A percentile compares a stretch with the other conserved stretches of the same genome.
Conservation (phyloP, 2,888 invertebrate species). For the Carabus problematicus region DNA sequence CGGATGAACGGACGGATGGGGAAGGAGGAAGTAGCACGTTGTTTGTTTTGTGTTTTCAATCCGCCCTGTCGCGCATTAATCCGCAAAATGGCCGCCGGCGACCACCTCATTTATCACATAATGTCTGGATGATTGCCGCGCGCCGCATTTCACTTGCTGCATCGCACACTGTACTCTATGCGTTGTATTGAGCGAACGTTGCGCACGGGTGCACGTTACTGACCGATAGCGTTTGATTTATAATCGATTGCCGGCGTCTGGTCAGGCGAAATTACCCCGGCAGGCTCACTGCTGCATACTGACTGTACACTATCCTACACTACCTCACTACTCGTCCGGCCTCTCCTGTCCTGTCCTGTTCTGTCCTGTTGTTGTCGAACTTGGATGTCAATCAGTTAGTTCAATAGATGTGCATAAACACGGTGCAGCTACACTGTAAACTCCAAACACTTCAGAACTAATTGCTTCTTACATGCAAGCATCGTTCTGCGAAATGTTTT, state of each 20-base stretch:
- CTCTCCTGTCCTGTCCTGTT: too few relatives aligned
- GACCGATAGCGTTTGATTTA: conserved; percentile 18
- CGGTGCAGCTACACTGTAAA: too few relatives aligned
- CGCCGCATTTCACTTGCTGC: not conserved
- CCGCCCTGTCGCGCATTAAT: conserved; percentile 15
- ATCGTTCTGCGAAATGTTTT: too few relatives aligned
- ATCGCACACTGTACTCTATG: too few relatives aligned
- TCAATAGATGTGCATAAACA: too few relatives aligned
- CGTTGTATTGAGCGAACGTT: conserved; percentile 1
- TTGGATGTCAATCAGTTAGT: too few relatives aligned
- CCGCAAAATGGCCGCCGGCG: conserved; percentile 12
- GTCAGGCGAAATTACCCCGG: conserved; percentile 6
- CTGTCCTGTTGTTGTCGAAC: too few relatives aligned
- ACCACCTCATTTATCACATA: conserved; percentile 15
- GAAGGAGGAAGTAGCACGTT: not conserved
- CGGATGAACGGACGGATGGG: too few relatives aligned
- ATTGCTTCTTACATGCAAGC: too few relatives aligned
- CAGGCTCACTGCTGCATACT: not conserved
- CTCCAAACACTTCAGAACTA: too few relatives aligned
- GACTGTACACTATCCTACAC: not conserved
- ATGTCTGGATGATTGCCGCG: conserved; percentile 15
- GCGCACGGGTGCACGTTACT: conserved; percentile 13
- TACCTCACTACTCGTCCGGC: too few relatives aligned
- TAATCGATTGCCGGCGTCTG: conserved; percentile 13
- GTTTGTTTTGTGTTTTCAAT: conserved; percentile 19